These are phyloP conservation scores for Calyptommatus sinebrachiatus DNA, from an alignment of 2,113 vertebrate species.

Conservation along the genomic window DNA sequence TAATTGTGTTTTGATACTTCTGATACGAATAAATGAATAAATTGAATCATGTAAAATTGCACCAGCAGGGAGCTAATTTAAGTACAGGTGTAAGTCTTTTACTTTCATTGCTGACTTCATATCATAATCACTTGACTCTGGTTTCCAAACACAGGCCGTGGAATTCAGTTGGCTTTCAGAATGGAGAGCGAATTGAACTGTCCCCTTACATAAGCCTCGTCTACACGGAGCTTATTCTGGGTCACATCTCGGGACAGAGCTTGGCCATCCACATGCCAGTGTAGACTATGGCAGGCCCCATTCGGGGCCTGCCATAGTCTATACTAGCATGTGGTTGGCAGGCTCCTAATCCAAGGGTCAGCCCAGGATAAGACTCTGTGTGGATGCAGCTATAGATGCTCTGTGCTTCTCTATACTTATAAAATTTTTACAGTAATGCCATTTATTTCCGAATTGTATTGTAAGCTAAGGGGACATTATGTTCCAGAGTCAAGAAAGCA, in stretches of 20 bases:
- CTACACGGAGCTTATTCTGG: no score
- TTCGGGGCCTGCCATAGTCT: no score
- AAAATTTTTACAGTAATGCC: constrained; percentile 7
- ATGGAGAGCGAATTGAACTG: background rate
- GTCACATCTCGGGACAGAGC: no score
- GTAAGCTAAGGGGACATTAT: background rate
- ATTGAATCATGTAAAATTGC: background rate
- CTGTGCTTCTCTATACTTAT: background rate
- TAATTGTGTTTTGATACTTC: no score
- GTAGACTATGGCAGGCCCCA: no score
- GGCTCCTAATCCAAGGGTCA: no score
- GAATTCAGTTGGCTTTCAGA: background rate
- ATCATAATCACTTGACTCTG: background rate
- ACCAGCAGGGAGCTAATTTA: background rate
- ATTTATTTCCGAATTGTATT: background rate
- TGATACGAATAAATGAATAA: background rate
- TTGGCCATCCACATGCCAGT: no score
- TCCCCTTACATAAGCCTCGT: background rate
- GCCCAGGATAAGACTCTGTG: no score
- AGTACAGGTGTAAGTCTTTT: background rate
- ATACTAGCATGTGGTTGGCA: no score
- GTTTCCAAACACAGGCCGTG: constrained; percentile 12
- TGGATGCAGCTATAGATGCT: background rate
- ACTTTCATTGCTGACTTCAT: background rate
- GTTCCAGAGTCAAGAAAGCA: background rate